These are phyloP conservation scores for Limnephilus lunatus DNA, from an alignment of 2,888 invertebrate genomes.

Conservation along the genomic window DNA sequence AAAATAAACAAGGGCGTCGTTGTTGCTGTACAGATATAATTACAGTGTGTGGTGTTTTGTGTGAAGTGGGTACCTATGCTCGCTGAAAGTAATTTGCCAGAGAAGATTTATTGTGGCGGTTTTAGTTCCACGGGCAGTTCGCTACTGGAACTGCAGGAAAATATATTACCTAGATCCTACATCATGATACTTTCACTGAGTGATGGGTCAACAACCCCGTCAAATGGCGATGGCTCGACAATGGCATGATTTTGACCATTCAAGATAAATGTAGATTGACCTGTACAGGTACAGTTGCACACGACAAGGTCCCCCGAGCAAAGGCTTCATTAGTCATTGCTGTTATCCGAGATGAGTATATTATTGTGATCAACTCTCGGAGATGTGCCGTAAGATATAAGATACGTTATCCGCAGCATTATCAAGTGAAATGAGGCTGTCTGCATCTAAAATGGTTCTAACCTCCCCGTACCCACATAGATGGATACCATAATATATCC, in stretches of 20 bases:
- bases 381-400: background rate
- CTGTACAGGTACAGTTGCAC: background rate
- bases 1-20: background rate
- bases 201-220: conserved; percentile 6
- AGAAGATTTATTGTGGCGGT: background rate
- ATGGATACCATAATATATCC: background rate
- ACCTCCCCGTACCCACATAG: background rate
- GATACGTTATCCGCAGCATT: background rate
- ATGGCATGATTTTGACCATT: conserved; percentile 10
- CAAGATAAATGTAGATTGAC: background rate
- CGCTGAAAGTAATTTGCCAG: conserved; percentile 8
- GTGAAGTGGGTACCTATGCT: background rate
- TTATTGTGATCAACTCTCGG: background rate
- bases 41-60: background rate
- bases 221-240: background rate
- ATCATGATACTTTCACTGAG: conserved; percentile 6
- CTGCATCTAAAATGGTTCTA: background rate
- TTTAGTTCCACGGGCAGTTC: background rate
- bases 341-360: background rate
- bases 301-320: background rate
- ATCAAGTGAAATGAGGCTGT: background rate
- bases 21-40: background rate
- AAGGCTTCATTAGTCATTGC: background rate
- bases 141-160: background rate
- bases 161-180: background rate